Conservation (phyloP, 2,113 vertebrate genomes). For the Lamprotornis superbus region DNA sequence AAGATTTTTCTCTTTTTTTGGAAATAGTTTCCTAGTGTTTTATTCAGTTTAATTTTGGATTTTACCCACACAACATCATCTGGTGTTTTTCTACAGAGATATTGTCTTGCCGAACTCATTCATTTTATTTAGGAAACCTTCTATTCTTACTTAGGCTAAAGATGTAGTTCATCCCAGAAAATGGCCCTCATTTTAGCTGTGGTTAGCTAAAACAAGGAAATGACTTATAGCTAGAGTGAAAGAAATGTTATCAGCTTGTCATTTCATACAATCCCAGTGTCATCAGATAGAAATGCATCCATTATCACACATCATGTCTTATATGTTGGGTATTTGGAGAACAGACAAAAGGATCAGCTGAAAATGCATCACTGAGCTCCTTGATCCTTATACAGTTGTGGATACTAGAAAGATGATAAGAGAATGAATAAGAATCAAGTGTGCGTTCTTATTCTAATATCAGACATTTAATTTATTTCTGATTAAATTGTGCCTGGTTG, state of each 20-base stretch:
- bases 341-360: not conserved
- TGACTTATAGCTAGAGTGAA: not conserved
- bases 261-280: not conserved
- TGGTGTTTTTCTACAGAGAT: not conserved
- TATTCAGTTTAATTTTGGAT: not conserved
- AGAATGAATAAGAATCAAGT: not conserved
- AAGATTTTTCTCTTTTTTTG: not conserved
- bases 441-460: slow-evolving; percentile 2
- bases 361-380: not conserved
- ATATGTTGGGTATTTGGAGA: not conserved
- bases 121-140: not conserved
- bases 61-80: not conserved
- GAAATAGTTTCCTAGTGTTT: not conserved
- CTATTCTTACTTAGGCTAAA: not conserved
- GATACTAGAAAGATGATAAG: not conserved
- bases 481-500: slow-evolving; percentile 28
- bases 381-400: not conserved
- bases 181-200: not conserved
- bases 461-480: slow-evolving; percentile 22
- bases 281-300: not conserved
- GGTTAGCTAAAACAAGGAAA: not conserved
- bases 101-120: not conserved
- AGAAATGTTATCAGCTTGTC: not conserved
- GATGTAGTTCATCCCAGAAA: not conserved
- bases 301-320: not conserved